Conservation (phyloP, 1,140 invertebrate species). For the Euglossa dilemma region DNA sequence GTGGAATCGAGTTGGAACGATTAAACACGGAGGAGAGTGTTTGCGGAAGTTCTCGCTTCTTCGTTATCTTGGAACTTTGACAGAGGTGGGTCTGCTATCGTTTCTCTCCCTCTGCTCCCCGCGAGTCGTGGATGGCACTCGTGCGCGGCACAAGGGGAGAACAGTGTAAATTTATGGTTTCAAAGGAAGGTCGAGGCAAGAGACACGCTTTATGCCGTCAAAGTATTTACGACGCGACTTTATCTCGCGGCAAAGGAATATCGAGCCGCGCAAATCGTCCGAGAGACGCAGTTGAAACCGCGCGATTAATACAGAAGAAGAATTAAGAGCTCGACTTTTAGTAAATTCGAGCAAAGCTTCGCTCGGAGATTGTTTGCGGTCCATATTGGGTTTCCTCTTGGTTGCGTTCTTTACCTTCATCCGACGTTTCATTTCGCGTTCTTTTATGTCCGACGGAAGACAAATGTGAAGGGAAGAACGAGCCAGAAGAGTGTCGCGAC, state of each 20-base stretch:
- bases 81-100: not conserved
- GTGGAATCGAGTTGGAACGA: not conserved
- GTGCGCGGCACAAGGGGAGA: not conserved
- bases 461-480: conserved; percentile 34
- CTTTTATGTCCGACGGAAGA: conserved; percentile 6
- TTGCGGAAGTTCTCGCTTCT: too few relatives aligned
- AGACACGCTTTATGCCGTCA: too few relatives aligned
- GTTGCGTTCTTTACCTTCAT: not conserved
- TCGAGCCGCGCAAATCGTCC: not conserved
- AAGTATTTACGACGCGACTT: not conserved
- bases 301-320: not conserved
- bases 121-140: not conserved
- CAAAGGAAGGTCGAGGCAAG: too few relatives aligned
- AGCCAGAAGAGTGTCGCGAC: not conserved
- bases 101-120: not conserved
- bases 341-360: not conserved
- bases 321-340: not conserved
- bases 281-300: not conserved
- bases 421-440: not conserved
- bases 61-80: too few relatives aligned
- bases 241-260: not conserved
- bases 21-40: not conserved
- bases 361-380: not conserved
- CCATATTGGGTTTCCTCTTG: conserved; percentile 6
- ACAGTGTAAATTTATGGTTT: not conserved